Conservation (phyloP, 2,113 vertebrate genomes). For the Nesogale talazaci region DNA sequence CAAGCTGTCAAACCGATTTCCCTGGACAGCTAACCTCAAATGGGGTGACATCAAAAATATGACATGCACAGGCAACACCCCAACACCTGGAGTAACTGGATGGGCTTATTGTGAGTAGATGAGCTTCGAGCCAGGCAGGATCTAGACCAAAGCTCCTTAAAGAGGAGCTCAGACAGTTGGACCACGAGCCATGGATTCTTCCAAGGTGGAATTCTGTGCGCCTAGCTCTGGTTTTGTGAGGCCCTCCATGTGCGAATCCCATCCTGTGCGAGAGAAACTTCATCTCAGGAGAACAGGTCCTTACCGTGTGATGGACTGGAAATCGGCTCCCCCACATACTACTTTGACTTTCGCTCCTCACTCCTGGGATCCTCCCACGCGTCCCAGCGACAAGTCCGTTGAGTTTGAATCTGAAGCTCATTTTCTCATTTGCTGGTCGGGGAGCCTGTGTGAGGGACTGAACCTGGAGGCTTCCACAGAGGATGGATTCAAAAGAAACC, state of each 20-base stretch:
- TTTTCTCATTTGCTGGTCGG: background rate
- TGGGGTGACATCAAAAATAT: background rate
- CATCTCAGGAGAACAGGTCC: background rate
- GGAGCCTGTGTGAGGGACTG: background rate
- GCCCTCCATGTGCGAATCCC: background rate
- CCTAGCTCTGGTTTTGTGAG: background rate
- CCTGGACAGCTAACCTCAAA: background rate
- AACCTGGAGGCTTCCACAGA: background rate
- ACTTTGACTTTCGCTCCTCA: background rate
- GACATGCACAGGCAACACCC: background rate
- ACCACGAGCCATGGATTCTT: background rate
- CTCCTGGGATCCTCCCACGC: background rate
- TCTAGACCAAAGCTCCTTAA: too few species aligned
- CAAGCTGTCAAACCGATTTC: too few species aligned
- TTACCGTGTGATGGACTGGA: background rate
- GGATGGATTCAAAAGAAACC: too few species aligned
- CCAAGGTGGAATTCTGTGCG: background rate
- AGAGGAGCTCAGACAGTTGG: background rate
- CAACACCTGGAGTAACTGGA: background rate
- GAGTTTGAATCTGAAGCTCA: background rate
- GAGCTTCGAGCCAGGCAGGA: background rate
- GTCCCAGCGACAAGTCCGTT: background rate
- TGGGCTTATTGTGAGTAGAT: background rate
- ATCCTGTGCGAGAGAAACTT: background rate
- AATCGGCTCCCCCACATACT: background rate